A percentile compares a stretch with the other conserved stretches of the same genome.
Conservation (phyloP, 2,797 vertebrate genomes). For the Gobio occitaniae region DNA sequence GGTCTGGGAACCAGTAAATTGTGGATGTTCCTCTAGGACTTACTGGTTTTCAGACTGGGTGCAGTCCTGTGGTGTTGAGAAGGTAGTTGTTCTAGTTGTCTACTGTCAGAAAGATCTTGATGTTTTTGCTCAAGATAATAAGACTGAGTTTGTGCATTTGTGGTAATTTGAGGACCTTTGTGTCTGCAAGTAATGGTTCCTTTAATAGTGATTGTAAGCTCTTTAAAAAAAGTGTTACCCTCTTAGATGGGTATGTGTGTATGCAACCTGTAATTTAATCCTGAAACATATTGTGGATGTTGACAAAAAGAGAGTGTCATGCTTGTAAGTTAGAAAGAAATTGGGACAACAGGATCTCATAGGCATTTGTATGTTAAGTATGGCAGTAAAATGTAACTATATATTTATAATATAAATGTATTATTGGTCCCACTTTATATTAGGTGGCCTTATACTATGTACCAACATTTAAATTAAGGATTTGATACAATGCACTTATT, state of each 20-base stretch:
- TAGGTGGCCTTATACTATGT: too few species aligned
- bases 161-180: conserved; percentile 30
- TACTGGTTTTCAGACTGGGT: conserved; percentile 61
- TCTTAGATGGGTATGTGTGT: background rate
- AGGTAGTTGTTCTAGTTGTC: conserved; percentile 47
- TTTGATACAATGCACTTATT: too few species aligned
- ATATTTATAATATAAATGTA: background rate
- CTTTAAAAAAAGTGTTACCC: background rate
- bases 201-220: background rate
- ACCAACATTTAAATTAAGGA: too few species aligned
- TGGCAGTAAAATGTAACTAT: background rate
- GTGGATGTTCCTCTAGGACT: conserved; percentile 57
- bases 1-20: conserved; percentile 60
- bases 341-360: background rate
- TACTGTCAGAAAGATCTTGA: conserved; percentile 54
- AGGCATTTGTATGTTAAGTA: background rate
- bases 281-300: background rate
- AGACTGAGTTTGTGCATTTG: conserved; percentile 59
- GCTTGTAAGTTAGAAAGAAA: background rate
- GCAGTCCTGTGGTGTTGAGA: conserved; percentile 60
- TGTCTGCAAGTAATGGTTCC: background rate
- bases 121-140: conserved; percentile 61
- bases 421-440: background rate
- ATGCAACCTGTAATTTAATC: background rate
- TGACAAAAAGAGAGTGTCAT: background rate